Evolutionary conservation across 2,113 vertebrate genomes (phyloP).

Genomic region (Acinonyx jubatus): DNA sequence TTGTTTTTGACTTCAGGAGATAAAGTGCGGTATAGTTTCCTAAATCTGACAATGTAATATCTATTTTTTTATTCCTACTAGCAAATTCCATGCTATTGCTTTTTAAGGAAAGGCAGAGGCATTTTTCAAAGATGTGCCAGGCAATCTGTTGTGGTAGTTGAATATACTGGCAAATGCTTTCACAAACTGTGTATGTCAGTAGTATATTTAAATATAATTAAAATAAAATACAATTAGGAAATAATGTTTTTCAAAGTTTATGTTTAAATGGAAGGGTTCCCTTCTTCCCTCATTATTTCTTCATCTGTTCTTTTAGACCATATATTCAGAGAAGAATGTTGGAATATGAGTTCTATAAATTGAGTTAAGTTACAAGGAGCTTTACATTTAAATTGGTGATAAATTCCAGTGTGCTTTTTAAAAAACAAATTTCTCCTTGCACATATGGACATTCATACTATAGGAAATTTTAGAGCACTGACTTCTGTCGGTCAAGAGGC

Average conservation of each 20-base stretch:
- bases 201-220: constrained; percentile 82
- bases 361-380: constrained; percentile 5
- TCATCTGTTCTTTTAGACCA: not conserved
- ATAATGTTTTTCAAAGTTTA: constrained; percentile 76
- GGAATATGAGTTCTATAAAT: constrained; percentile 27
- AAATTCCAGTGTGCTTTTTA: constrained; percentile 33
- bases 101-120: constrained; percentile 83
- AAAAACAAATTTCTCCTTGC: constrained; percentile 35
- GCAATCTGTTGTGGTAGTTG: constrained; percentile 85
- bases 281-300: constrained; percentile 10
- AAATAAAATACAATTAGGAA: constrained; percentile 77
- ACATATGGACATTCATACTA: not conserved
- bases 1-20: constrained; percentile 68
- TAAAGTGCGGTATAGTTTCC: constrained; percentile 51
- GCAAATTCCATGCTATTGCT: constrained; percentile 79
- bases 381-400: constrained; percentile 22
- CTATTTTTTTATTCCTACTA: constrained; percentile 76
- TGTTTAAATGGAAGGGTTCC: not conserved
- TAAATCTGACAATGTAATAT: constrained; percentile 58
- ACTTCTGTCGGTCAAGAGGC: not conserved
- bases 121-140: constrained; percentile 82
- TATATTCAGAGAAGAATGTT: constrained; percentile 48
- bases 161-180: constrained; percentile 85
- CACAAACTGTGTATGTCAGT: constrained; percentile 82
- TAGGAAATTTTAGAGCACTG: not conserved